A percentile compares a stretch with the other conserved stretches of the same genome.
phyloP scores from a whole-genome alignment of 2,113 vertebrate species.

The Larimichthys polyactis region DNA sequence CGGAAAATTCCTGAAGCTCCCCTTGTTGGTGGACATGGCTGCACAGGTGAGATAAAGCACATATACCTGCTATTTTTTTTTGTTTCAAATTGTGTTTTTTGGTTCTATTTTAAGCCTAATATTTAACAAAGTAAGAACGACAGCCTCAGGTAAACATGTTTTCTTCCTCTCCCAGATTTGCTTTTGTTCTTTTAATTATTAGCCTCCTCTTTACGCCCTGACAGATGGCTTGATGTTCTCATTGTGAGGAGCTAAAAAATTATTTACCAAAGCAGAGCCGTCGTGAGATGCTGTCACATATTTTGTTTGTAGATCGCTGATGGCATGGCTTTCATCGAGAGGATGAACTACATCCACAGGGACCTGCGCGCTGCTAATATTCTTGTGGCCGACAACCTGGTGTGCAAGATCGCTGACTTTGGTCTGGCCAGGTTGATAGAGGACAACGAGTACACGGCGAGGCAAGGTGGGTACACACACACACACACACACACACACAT shows the following conservation, averaged over 20 bases:
- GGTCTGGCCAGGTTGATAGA: conserved; percentile 97
- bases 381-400: conserved; percentile 95
- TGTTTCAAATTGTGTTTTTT: neutral
- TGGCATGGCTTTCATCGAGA: conserved; percentile 98
- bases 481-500: neutral
- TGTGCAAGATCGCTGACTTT: conserved; percentile 97
- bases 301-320: conserved; percentile 90
- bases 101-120: conserved; percentile 55
- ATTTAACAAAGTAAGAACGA: conserved; percentile 16
- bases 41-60: conserved; percentile 87
- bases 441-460: conserved; percentile 96
- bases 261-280: conserved; percentile 5
- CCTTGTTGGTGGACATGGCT: conserved; percentile 95
- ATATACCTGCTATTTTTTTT: neutral
- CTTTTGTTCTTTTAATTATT: conserved; percentile 32
- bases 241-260: conserved; percentile 42
- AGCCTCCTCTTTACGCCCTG: neutral
- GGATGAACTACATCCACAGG: conserved; percentile 99
- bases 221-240: conserved; percentile 20
- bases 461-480: conserved; percentile 87
- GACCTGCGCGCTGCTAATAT: conserved; percentile 97
- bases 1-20: conserved; percentile 95
- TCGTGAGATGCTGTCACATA: conserved; percentile 16
- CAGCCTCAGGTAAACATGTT: conserved; percentile 25
- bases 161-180: conserved; percentile 27